phyloP scores from a whole-genome alignment of 1,140 invertebrate species.

The Hyphantria cunea region DNA sequence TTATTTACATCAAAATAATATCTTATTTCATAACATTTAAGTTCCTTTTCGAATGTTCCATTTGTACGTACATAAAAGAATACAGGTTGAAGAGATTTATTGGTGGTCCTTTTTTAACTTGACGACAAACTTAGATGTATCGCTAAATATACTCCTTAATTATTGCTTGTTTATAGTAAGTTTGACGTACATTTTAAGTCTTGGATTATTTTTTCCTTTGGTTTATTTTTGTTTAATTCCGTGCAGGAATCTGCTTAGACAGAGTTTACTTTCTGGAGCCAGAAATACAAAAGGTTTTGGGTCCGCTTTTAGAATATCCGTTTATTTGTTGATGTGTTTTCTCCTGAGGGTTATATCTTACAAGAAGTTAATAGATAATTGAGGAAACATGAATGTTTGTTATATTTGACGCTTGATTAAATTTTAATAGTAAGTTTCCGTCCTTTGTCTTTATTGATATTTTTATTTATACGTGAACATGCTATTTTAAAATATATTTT shows the following conservation, averaged over 20 bases:
- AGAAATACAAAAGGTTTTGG: constrained; percentile 10
- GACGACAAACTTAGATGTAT: constrained; percentile 57
- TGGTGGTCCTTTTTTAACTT: constrained; percentile 51
- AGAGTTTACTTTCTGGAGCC: constrained; percentile 3
- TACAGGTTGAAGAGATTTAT: constrained; percentile 43
- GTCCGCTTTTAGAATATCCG: constrained; percentile 21
- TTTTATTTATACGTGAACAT: no score
- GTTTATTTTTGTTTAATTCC: constrained; percentile 22
- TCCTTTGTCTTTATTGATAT: no score
- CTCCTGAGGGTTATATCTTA: constrained; percentile 6
- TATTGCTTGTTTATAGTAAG: constrained; percentile 45
- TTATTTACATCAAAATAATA: constrained; percentile 33
- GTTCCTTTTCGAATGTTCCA: constrained; percentile 31
- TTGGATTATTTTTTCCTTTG: constrained; percentile 12
- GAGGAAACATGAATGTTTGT: neutral
- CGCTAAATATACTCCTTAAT: constrained; percentile 52
- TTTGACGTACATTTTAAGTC: constrained; percentile 28
- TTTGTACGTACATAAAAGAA: constrained; percentile 29
- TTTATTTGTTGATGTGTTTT: constrained; percentile 18
- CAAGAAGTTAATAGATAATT: constrained; percentile 8
- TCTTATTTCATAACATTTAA: constrained; percentile 22
- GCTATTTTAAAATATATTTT: no score
- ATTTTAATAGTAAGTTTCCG: no score
- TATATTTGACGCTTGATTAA: neutral
- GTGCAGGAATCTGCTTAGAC: constrained; percentile 24